These are phyloP conservation scores for Capreolus pygargus DNA, from an alignment of 2,113 vertebrate genomes.

Conservation along the genomic window DNA sequence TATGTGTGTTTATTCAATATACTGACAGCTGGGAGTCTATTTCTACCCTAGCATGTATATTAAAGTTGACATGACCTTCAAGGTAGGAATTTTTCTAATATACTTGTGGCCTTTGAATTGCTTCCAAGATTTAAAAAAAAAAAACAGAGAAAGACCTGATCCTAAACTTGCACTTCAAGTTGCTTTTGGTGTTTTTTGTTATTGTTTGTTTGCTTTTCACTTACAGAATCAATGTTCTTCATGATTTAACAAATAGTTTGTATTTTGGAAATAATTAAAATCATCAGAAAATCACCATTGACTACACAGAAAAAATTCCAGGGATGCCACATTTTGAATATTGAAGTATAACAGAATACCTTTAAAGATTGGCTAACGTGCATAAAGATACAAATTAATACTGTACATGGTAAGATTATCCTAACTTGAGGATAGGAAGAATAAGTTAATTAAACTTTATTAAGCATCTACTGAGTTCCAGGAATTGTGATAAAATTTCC, in stretches of 20 bases:
- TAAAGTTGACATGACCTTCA: not conserved
- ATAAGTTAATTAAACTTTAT: not conserved
- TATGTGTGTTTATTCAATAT: not conserved
- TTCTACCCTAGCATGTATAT: not conserved
- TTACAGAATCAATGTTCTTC: not conserved
- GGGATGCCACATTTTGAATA: not conserved
- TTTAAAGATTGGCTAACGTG: not conserved
- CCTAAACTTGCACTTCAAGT: not conserved
- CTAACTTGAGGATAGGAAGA: not conserved
- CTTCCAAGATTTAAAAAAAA: not conserved
- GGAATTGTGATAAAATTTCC: not conserved
- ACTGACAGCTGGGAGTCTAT: not conserved
- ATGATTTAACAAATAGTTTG: not conserved
- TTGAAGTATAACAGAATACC: not conserved
- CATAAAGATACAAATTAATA: not conserved
- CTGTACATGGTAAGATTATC: not conserved
- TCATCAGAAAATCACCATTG: not conserved
- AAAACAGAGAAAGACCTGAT: not conserved
- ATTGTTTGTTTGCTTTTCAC: not conserved
- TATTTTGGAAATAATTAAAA: not conserved
- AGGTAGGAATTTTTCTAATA: not conserved
- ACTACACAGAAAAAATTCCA: not conserved
- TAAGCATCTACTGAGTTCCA: not conserved
- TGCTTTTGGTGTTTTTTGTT: not conserved
- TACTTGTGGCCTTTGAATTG: not conserved